A percentile compares a stretch with the other conserved stretches of the same genome.
Evolutionary conservation across 2,888 invertebrate genomes (phyloP).

Genomic region (Torymus aiolomorphi): DNA sequence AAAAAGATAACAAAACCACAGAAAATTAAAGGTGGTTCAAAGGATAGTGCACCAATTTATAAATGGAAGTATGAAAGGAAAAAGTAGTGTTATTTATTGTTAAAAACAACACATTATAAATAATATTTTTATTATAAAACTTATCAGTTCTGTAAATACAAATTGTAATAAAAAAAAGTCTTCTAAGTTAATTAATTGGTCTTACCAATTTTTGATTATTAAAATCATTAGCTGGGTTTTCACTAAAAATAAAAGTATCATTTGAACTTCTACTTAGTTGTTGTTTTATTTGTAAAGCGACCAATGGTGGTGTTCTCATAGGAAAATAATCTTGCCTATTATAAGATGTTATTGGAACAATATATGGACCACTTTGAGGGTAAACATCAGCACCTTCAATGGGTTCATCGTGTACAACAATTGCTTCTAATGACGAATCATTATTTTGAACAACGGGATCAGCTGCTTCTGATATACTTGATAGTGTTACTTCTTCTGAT

Average conservation of each 20-base stretch:
- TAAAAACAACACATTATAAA: slow-evolving; percentile 27
- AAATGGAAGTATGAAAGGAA: slow-evolving; percentile 89
- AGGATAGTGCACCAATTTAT: slow-evolving; percentile 84
- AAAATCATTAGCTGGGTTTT: slow-evolving; percentile 5
- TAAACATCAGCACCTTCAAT: slow-evolving; percentile 33
- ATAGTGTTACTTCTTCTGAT: not conserved
- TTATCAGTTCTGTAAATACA: slow-evolving; percentile 43
- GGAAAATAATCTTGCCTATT: slow-evolving; percentile 57
- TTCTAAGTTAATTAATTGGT: slow-evolving; percentile 3
- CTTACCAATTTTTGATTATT: not conserved
- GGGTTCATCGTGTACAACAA: slow-evolving; percentile 38
- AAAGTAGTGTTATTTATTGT: slow-evolving; percentile 76
- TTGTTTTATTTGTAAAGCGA: slow-evolving; percentile 35
- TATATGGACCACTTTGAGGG: slow-evolving; percentile 22
- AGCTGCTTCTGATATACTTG: not conserved
- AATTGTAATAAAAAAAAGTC: slow-evolving; percentile 23
- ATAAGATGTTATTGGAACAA: slow-evolving; percentile 16
- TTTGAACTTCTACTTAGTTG: not conserved
- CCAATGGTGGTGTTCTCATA: slow-evolving; percentile 56
- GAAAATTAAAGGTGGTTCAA: slow-evolving; percentile 80
- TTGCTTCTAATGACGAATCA: slow-evolving; percentile 37
- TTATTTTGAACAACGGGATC: not conserved
- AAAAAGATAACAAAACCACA: slow-evolving; percentile 81
- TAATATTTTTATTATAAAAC: slow-evolving; percentile 35
- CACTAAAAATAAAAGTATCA: slow-evolving; percentile 15